phyloP scores from a whole-genome alignment of 2,797 vertebrate species.

The Poliocrania exsul region DNA sequence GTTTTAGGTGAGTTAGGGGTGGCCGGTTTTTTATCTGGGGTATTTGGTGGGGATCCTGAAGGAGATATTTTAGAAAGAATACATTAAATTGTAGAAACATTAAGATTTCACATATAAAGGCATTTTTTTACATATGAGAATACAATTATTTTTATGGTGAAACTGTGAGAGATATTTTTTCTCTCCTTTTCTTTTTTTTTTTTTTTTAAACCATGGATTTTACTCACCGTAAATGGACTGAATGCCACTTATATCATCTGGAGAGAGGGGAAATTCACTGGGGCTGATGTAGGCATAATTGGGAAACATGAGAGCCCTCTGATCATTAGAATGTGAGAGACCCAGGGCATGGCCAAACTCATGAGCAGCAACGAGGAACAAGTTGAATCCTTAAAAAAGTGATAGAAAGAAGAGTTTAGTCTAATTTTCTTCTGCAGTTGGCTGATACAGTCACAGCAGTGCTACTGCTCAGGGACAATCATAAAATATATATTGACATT shows the following conservation, averaged over 20 bases:
- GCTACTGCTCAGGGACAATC: neutral
- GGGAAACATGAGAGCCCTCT: slow-evolving; percentile 83
- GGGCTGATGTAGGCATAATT: slow-evolving; percentile 75
- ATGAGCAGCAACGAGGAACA: slow-evolving; percentile 86
- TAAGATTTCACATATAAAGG: neutral
- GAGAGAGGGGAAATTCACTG: slow-evolving; percentile 75
- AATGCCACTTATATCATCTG: slow-evolving; percentile 83
- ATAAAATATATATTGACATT: neutral
- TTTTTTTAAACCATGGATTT: neutral
- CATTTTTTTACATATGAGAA: neutral
- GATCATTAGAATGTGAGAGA: slow-evolving; percentile 82
- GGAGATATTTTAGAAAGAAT: neutral
- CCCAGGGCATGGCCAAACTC: slow-evolving; percentile 86
- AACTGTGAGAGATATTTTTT: neutral
- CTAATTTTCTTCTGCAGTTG: neutral
- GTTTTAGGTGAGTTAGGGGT: slow-evolving; percentile 68
- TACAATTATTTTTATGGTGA: neutral
- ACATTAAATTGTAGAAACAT: neutral
- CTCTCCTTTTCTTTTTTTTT: neutral
- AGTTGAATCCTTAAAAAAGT: slow-evolving; percentile 77
- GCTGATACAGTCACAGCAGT: neutral
- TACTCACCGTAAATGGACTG: slow-evolving; percentile 84
- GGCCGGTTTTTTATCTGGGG: slow-evolving; percentile 49
- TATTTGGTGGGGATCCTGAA: slow-evolving; percentile 49
- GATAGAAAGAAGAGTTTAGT: neutral